phyloP scores from a whole-genome alignment of 1,140 invertebrate genomes.

The Teleopsis dalmanni region DNA sequence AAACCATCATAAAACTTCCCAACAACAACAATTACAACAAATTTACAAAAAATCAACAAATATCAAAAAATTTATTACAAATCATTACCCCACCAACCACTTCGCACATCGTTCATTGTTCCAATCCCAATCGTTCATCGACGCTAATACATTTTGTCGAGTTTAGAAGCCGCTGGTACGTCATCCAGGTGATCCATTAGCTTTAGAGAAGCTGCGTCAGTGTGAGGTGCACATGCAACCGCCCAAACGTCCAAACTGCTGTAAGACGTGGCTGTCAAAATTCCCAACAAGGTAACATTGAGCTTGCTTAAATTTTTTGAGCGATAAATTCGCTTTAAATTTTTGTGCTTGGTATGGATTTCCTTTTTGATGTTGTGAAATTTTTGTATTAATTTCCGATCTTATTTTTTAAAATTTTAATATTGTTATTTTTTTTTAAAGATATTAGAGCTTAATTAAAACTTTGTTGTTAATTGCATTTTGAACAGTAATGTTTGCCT shows the following conservation, averaged over 20 bases:
- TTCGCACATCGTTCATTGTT: background rate
- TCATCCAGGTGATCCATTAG: conserved; percentile 63
- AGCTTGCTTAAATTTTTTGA: conserved; percentile 1
- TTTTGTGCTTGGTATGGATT: conserved; percentile 25
- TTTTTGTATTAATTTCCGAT: conserved; percentile 1
- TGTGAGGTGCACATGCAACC: conserved; percentile 73
- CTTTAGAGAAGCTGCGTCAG: conserved; percentile 75
- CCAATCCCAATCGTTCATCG: conserved; percentile 6
- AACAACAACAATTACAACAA: conserved; percentile 4
- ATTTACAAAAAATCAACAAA: conserved; percentile 17
- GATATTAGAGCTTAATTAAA: no score
- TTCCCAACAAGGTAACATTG: conserved; percentile 56
- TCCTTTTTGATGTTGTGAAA: conserved; percentile 45
- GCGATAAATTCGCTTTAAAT: conserved; percentile 3
- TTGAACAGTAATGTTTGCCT: no score
- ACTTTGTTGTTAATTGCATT: no score
- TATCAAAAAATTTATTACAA: background rate
- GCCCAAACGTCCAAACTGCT: conserved; percentile 68
- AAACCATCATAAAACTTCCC: conserved; percentile 10
- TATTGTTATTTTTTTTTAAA: conserved; percentile 1
- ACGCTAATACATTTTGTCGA: conserved; percentile 9
- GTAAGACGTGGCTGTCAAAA: conserved; percentile 88
- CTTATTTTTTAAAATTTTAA: conserved; percentile 2
- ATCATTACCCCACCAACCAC: background rate
- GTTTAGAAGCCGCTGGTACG: conserved; percentile 80